Evolutionary conservation across 2,113 vertebrate species (phyloP).

Genomic region (Peromyscus polionotus): DNA sequence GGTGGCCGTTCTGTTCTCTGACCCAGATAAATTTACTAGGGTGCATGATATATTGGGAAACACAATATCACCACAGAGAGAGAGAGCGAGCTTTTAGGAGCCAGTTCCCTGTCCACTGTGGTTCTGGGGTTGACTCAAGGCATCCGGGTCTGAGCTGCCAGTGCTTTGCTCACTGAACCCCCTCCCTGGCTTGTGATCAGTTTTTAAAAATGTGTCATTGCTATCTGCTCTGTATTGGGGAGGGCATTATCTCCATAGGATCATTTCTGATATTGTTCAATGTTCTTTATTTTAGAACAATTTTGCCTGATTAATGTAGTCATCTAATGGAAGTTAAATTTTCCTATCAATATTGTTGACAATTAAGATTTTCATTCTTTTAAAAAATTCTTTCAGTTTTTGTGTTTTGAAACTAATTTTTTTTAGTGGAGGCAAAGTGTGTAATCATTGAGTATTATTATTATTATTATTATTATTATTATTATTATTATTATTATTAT

Average conservation of each 20-base stretch:
- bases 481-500: no score
- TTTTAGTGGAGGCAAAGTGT: neutral
- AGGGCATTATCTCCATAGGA: neutral
- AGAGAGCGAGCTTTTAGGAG: no score
- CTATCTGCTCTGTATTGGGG: neutral
- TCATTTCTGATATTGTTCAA: neutral
- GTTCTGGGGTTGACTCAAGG: no score
- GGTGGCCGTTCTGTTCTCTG: no score
- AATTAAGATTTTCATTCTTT: neutral
- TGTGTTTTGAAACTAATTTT: neutral
- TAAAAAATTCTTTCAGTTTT: neutral
- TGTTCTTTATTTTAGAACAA: neutral
- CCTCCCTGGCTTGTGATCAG: neutral
- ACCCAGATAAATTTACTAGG: no score
- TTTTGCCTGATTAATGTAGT: neutral
- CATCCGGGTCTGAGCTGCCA: no score
- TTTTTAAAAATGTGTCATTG: neutral
- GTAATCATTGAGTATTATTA: neutral
- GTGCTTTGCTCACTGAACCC: neutral
- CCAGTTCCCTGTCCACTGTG: no score
- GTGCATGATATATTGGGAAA: no score
- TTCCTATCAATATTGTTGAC: neutral
- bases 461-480: no score
- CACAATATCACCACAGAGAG: no score
- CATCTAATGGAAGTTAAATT: constrained; percentile 3